Evolutionary conservation across 2,797 vertebrate species (phyloP), one percentile per base, ranked within the genome.

Genomic region (Hipposideros larvatus): DNA sequence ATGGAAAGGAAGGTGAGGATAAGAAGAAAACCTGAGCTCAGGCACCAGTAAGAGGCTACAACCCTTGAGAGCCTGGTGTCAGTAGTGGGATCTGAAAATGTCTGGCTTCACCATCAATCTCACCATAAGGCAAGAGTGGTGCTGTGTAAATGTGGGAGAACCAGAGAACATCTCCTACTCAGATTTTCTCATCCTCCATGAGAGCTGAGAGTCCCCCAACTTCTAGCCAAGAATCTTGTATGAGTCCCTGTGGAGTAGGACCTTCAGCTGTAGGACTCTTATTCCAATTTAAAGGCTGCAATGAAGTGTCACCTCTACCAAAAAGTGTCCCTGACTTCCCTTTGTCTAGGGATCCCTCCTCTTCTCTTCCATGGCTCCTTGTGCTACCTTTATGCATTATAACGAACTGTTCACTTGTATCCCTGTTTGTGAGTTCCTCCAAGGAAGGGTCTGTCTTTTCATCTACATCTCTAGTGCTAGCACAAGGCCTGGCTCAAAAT

Each of bases 261-360:
- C 13, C 5, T 75, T 70, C 4, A 88, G 91, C 51, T 53, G 0
- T 53, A 68, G 87, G 48, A 73, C 59, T 80, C 41, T 57, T 59
- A 59, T 80, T 83, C n/a, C 18, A 34, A 87, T 75, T 65, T 87
- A 86, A 82, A 93, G 24, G 55, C 70, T 86, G 53, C 70, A 57
- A 2, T 70, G 53, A 92, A 86, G 57, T 11, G 53, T 75, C 46
- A 66, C 24, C 37, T 85, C 57, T 34, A 88, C 28, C 46, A 94
- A 71, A 87, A 86, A 46, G 24, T 70, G 51, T 75, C 41, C 19
- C 70, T 68, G 37, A 61, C 46, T 59, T 75, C 24, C 11, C 16
- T 37, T 37, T 61, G 14, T 74, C 57, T 87, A 24, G 11, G n/a
- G 46, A 21, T 2, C 53, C 51, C 21, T 59, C 10, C 28, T 59